These are phyloP conservation scores for Nematopogon swammerdamellus DNA, from an alignment of 2,888 invertebrate species.

Conservation along the genomic window DNA sequence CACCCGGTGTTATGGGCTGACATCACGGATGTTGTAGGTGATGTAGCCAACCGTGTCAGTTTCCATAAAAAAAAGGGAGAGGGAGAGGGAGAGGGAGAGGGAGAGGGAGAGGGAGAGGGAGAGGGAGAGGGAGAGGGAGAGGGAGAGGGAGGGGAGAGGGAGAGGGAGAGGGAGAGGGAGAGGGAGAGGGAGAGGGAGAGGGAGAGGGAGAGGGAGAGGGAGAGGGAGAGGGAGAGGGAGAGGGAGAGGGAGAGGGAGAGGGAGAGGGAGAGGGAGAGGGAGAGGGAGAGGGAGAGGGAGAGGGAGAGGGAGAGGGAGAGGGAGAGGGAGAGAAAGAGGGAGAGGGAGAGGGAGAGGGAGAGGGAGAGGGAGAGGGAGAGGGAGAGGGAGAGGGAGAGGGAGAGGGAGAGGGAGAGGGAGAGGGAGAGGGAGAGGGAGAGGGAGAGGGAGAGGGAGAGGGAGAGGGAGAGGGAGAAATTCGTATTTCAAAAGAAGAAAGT, in stretches of 20 bases:
- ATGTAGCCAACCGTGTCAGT: too few species aligned
- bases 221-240: not conserved
- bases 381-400: not conserved
- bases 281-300: not conserved
- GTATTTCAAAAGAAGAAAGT: too few species aligned
- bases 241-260: not conserved
- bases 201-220: not conserved
- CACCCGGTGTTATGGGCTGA: too few species aligned
- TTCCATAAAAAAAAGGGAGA: too few species aligned
- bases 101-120: not conserved
- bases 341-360: not conserved
- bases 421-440: not conserved
- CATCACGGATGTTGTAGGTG: too few species aligned
- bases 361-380: not conserved
- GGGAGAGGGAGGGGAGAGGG: not conserved
- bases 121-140: not conserved
- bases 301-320: not conserved
- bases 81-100: not conserved
- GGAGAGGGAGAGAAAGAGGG: not conserved
- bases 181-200: not conserved
- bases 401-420: not conserved
- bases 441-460: not conserved
- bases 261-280: not conserved
- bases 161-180: not conserved
- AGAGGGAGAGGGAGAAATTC: too few species aligned